These are phyloP conservation scores for Drosophila greeni DNA, from an alignment of 2,888 invertebrate species.

Conservation along the genomic window DNA sequence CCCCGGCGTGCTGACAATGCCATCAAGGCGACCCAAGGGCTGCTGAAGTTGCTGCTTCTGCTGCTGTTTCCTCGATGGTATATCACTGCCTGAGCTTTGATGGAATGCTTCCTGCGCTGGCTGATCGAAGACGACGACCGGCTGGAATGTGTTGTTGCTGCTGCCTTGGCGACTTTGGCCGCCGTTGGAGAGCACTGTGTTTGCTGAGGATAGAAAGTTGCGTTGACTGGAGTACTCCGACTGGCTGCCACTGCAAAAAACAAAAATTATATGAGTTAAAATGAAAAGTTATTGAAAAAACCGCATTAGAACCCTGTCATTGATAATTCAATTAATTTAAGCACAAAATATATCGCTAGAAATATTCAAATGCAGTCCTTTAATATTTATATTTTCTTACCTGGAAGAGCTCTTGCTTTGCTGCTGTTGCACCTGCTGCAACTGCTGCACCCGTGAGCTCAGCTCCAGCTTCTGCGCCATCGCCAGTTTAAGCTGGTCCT, in stretches of 20 bases:
- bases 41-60: slow-evolving; percentile 33
- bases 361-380: not conserved
- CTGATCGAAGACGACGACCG: slow-evolving; percentile 55
- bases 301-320: not conserved
- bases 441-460: slow-evolving; percentile 81
- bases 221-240: slow-evolving; percentile 77
- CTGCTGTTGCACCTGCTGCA: slow-evolving; percentile 77
- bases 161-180: slow-evolving; percentile 51
- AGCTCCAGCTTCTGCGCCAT: slow-evolving; percentile 81
- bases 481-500: slow-evolving; percentile 82
- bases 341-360: not conserved
- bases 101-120: slow-evolving; percentile 68
- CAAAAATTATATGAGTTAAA: not conserved
- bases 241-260: slow-evolving; percentile 62
- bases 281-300: not conserved
- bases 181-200: slow-evolving; percentile 74
- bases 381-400: slow-evolving; percentile 53
- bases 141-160: slow-evolving; percentile 64
- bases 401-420: slow-evolving; percentile 78
- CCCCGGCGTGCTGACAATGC: slow-evolving; percentile 83
- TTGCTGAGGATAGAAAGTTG: slow-evolving; percentile 75
- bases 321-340: not conserved
- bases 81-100: slow-evolving; percentile 77
- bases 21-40: slow-evolving; percentile 84
- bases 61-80: slow-evolving; percentile 21